Evolutionary conservation across 1,140 invertebrate genomes (phyloP).

Genomic region (Drosophila setifemur): DNA sequence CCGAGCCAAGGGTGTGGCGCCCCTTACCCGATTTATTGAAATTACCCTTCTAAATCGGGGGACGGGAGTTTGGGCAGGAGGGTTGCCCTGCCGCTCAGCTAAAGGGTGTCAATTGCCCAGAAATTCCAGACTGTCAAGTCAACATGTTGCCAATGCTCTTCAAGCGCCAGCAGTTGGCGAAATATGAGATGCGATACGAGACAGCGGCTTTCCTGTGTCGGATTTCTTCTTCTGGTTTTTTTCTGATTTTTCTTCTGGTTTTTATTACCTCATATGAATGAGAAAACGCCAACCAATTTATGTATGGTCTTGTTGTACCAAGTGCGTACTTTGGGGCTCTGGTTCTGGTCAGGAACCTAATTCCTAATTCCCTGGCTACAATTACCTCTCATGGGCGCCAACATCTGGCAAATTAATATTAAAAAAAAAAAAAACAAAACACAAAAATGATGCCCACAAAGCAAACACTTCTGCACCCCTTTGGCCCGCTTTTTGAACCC

Average conservation of each 20-base stretch:
- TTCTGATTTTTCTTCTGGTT: constrained; percentile 6
- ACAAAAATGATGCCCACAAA: constrained; percentile 36
- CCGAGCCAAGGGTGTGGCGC: neutral
- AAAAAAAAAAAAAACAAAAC: constrained; percentile 10
- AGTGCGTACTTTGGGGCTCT: constrained; percentile 1
- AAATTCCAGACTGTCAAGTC: constrained; percentile 69
- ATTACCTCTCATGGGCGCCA: neutral
- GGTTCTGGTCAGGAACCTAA: constrained; percentile 1
- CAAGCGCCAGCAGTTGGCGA: constrained; percentile 50
- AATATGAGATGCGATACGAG: constrained; percentile 67
- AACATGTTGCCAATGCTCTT: constrained; percentile 71
- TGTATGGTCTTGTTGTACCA: constrained; percentile 34
- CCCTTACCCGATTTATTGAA: constrained; percentile 67
- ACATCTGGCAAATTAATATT: constrained; percentile 11
- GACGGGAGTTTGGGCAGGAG: constrained; percentile 21
- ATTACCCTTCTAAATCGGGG: constrained; percentile 63
- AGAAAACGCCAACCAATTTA: constrained; percentile 31
- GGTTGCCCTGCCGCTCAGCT: constrained; percentile 47
- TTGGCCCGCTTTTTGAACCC: neutral
- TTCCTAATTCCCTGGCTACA: constrained; percentile 29
- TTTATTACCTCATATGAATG: constrained; percentile 38
- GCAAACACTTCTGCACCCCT: constrained; percentile 34
- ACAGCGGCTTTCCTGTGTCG: too few species aligned
- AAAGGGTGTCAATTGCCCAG: constrained; percentile 79
- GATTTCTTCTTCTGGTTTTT: constrained; percentile 15